Percentiles rank a stretch among this genome's conserved stretches.
Conservation (phyloP, 2,797 vertebrate species). For the Psittacula derbiana region DNA sequence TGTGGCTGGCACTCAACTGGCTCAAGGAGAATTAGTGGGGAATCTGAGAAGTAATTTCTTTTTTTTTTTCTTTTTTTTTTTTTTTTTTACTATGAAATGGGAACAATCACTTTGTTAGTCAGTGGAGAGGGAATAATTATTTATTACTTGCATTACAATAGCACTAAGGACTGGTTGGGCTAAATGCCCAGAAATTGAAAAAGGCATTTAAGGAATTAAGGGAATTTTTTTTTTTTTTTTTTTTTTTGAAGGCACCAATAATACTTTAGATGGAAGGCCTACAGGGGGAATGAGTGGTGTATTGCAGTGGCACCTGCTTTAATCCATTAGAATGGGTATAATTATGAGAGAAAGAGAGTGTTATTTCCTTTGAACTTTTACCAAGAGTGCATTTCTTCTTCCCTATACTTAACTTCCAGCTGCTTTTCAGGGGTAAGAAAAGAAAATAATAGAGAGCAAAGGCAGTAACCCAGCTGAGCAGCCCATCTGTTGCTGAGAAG, state of each 20-base stretch:
- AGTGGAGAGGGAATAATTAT: conserved; percentile 9
- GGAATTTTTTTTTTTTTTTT: not conserved
- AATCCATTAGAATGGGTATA: not conserved
- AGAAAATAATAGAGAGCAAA: not conserved
- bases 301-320: not conserved
- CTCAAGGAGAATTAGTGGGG: not conserved
- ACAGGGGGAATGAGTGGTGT: not conserved
- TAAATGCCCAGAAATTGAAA: conserved; percentile 40
- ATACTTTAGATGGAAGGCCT: not conserved
- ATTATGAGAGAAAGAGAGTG: not conserved
- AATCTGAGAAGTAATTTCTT: not conserved
- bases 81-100: not conserved
- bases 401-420: not conserved
- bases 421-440: not conserved
- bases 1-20: not conserved
- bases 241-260: not conserved
- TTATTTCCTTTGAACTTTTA: conserved; percentile 22
- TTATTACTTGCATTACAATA: conserved; percentile 41
- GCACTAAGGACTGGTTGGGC: conserved; percentile 3
- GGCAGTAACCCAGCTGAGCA: not conserved
- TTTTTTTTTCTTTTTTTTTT: not conserved
- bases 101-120: not conserved
- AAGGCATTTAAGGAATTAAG: conserved; percentile 35
- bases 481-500: not conserved
- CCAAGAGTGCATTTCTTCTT: not conserved